phyloP scores from a whole-genome alignment of 2,888 invertebrate genomes.

The Clusia tigrina region DNA sequence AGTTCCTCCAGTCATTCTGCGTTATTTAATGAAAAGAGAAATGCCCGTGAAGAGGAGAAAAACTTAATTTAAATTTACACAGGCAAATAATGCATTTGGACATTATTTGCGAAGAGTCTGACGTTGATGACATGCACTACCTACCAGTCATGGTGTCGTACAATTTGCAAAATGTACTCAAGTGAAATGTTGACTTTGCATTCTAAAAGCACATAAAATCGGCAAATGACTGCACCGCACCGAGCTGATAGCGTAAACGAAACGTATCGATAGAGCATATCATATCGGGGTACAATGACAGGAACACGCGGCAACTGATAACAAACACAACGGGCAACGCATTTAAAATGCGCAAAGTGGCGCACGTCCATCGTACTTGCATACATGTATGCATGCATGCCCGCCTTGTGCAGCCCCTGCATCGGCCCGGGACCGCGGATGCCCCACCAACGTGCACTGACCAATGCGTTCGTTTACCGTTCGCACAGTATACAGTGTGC shows the following conservation, averaged over 20 bases:
- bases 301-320: constrained; percentile 44
- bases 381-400: not conserved
- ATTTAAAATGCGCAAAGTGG: constrained; percentile 55
- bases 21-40: constrained; percentile 7
- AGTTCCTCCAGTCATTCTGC: too few species aligned
- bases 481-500: too few species aligned
- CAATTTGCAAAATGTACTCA: constrained; percentile 47
- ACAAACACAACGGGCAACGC: constrained; percentile 37
- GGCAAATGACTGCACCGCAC: constrained; percentile 33
- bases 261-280: constrained; percentile 45
- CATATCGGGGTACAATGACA: constrained; percentile 35
- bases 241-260: constrained; percentile 32
- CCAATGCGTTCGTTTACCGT: too few species aligned
- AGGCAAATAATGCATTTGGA: constrained; percentile 51
- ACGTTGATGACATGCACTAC: constrained; percentile 49
- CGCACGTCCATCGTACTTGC: not conserved
- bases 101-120: constrained; percentile 56
- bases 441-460: too few species aligned
- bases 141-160: not conserved
- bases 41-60: not conserved
- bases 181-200: constrained; percentile 56
- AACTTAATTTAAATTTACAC: constrained; percentile 55
- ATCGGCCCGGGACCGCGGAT: too few species aligned
- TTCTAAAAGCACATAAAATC: constrained; percentile 46
- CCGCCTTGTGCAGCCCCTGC: too few species aligned